Conservation (phyloP, 2,888 invertebrate genomes). For the Abscondita cerata region DNA sequence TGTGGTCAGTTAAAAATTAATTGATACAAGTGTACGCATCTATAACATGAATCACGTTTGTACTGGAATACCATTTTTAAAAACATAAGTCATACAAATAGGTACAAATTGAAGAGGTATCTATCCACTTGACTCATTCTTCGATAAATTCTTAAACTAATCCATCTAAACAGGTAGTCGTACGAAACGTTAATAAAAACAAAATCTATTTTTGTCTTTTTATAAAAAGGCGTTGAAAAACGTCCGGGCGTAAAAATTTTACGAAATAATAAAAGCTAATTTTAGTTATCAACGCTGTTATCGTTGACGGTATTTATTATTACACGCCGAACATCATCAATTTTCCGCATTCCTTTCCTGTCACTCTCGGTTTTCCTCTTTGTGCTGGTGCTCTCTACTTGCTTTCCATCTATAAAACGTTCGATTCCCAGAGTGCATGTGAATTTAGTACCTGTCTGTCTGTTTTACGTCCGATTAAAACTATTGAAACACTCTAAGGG, state of each 20-base stretch:
- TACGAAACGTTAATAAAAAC: neutral
- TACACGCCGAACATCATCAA: constrained; percentile 26
- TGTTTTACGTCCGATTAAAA: constrained; percentile 29
- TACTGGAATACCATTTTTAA: no score
- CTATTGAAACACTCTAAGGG: constrained; percentile 17
- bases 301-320: constrained; percentile 24
- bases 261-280: constrained; percentile 26
- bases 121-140: no score
- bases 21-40: no score
- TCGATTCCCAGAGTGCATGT: constrained; percentile 24
- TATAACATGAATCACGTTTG: no score
- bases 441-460: constrained; percentile 29
- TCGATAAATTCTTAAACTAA: constrained; percentile 21
- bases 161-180: no score
- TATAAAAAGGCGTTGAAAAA: constrained; percentile 8
- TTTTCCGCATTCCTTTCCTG: constrained; percentile 23
- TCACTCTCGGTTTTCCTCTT: constrained; percentile 21
- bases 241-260: constrained; percentile 12
- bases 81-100: no score
- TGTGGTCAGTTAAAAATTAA: no score
- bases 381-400: constrained; percentile 9
- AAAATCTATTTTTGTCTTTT: constrained; percentile 7
- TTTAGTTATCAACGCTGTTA: constrained; percentile 23
- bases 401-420: constrained; percentile 19
- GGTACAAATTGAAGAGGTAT: no score